Evolutionary conservation across 1,140 invertebrate genomes (phyloP), one percentile per base, ranked within the genome.

Genomic region (Chymomyza costata): DNA sequence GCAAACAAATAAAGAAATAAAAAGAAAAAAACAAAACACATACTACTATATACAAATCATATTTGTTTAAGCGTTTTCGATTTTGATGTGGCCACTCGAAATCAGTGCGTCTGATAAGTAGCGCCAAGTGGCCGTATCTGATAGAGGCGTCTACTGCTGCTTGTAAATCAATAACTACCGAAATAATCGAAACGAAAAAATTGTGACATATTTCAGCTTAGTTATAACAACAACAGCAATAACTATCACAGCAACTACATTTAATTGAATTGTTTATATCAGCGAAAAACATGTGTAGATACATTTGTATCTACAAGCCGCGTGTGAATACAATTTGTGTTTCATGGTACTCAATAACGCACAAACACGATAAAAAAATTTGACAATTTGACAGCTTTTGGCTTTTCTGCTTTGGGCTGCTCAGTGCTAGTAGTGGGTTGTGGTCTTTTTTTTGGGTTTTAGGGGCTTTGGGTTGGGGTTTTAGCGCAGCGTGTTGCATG

Each of bases 101-200:
- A 76, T 76, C 71, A 76, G 53, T 78, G 52, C 71, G 45, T 34
- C 62, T 66, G 71, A 76, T 76, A 76, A 76, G 71, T 70, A 32
- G 14, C 34, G 32, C 64, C 65, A 70, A 69, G 65, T 71, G 71
- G 66, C 55, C 71, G 64, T 53, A 49, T 60, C 21, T 31, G 61
- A 65, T 51, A 53, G 46, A 49, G n/a, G n/a, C n/a, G 31, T 50
- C 55, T 47, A 80, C 39, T 54, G 39, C 25, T 35, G 67, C 49
- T 78, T 80, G 73, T 80, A 80, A 80, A 80, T 80, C 73, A 80
- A 80, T 80, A 80, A 80, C 73, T 80, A 80, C 73, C 73, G 64
- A 76, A 76, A n/a, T n/a, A n/a, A n/a, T n/a, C n/a, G n/a, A n/a
- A n/a, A n/a, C n/a, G n/a, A n/a, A n/a, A n/a, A 65, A 67, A 39